Base-by-base conservation (phyloP, 2,888 invertebrate genomes). In the Callosobruchus maculatus region DNA sequence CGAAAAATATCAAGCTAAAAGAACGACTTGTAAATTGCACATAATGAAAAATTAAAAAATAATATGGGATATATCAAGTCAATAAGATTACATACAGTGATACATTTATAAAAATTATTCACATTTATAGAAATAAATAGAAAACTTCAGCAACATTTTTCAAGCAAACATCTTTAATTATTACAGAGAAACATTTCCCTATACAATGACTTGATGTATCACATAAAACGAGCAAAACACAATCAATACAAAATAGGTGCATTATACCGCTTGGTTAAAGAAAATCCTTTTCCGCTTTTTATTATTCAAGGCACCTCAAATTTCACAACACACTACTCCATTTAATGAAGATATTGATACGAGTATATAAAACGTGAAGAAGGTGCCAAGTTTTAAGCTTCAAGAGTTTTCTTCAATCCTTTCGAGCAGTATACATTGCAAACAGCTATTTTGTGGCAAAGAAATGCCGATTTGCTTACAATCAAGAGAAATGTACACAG, bases 401-500 rank as follows among this genome's bases (percentile, higher is more conserved):
- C 26, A 49, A 49, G 49, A 5, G 49, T 49, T 7, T 49, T 49
- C 18, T 49, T 49, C 13, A 49, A 49, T 1, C 9, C 9, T 30
- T 3, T 7, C 49, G 49, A 1, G 18, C 49, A 49, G 49, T 30
- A 49, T 3, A 49, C 9, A 49, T n/a, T 18, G 49, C 18, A 49
- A 49, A 49, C 18, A 49, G 49, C 49, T 68, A 22, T 68, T 68
- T 22, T 21, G 68, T 68, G 68, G 21, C 68, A 20, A 68, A 68
- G 7, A n/a, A 76, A 70, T 68, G 72, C 81, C 81, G 83, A 82
- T 83, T 84, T 83, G 83, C 82, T 84, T 84, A 83, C 82, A 83
- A 84, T 82, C 77, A 79, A 79, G 77, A 83, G 80, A 84, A 85
- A 86, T 84, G 84, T 86, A 86, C 86, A 87, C 87, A 87, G 87